Percentiles rank a stretch among this genome's conserved stretches.
These are phyloP conservation scores for Malthinus seriepunctatus DNA, from an alignment of 2,888 invertebrate genomes.

Conservation along the genomic window DNA sequence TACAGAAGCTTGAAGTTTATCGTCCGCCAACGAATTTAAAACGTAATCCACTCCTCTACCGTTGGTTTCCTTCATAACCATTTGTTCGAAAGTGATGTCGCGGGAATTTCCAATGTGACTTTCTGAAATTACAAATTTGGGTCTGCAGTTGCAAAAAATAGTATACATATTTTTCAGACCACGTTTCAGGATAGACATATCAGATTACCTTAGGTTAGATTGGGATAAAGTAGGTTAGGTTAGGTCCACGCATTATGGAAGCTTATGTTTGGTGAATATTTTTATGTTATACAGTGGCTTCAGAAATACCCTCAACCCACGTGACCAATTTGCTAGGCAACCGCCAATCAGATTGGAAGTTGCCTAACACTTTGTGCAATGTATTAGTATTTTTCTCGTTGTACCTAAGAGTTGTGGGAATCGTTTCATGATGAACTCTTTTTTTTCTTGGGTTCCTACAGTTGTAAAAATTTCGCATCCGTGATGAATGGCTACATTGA, in stretches of 20 bases:
- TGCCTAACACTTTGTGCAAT: too few species aligned
- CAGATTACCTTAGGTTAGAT: too few species aligned
- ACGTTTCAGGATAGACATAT: too few species aligned
- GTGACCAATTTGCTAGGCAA: too few species aligned
- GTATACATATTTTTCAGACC: too few species aligned
- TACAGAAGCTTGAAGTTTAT: constrained; percentile 77
- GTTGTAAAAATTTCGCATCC: constrained; percentile 73
- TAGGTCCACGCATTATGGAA: too few species aligned
- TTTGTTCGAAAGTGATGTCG: constrained; percentile 83
- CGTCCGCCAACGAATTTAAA: constrained; percentile 89
- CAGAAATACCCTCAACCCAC: too few species aligned
- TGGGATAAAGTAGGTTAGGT: too few species aligned
- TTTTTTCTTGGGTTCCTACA: constrained; percentile 68
- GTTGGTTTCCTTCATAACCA: constrained; percentile 77
- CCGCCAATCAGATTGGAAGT: too few species aligned
- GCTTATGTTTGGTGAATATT: too few species aligned
- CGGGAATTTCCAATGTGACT: constrained; percentile 85
- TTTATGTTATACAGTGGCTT: too few species aligned
- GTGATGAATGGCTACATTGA: constrained; percentile 66
- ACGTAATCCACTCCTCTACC: constrained; percentile 91
- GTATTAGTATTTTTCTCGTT: background rate
- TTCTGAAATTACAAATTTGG: constrained; percentile 45
- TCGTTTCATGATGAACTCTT: constrained; percentile 61
- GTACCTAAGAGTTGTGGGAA: constrained; percentile 54
- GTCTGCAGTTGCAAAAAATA: too few species aligned